Base-by-base conservation (phyloP, 1,140 invertebrate species). In the Hylyphantes graminicola region DNA sequence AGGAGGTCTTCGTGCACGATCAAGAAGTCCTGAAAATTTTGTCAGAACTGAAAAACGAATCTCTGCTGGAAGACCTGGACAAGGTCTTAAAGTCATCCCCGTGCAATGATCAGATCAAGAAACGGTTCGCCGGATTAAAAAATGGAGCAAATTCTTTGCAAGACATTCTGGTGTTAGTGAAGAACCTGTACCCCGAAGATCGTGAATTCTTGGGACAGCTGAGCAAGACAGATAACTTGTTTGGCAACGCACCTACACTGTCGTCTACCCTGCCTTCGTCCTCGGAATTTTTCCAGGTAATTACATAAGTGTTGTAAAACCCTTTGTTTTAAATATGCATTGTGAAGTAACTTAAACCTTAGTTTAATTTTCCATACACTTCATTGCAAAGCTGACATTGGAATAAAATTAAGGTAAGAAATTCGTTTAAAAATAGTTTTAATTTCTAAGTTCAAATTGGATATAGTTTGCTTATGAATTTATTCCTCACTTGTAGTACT, bases 251-350 rank as follows among this genome's bases (percentile, higher is more conserved):
- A 7, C 80, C 80, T 12, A 75, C 72, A 21, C 53, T 83, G 15
- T 67, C 80, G 7, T 17, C 21, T 3, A 83, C 80, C 11, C 50
- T 83, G 15, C 59, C 70, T 13, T 75, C 80, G 1, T 75, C 80
- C 0, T 83, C 80, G 5, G 80, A 67, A 8, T 83, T 83, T 35
- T 75, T 83, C 19, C 80, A 83, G 79, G 79, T 81, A 73, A 50
- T 63, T 76, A 35, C 35, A 35, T 35, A 35, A 35, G 35, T 35
- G 35, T 35, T 35, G 35, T 35, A 35, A 35, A 35, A 35, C 1
- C 35, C 5, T 35, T 35, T 35, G 35, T 35, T 35, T 35, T 35
- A 35, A 35, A 35, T 2, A 35, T 35, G 35, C 35, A 35, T 35
- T 35, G 35, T 35, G 35, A 35, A 35, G 35, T 35, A 2, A 35